Conservation (phyloP, 1,140 invertebrate species). For the Ooceraea biroi region DNA sequence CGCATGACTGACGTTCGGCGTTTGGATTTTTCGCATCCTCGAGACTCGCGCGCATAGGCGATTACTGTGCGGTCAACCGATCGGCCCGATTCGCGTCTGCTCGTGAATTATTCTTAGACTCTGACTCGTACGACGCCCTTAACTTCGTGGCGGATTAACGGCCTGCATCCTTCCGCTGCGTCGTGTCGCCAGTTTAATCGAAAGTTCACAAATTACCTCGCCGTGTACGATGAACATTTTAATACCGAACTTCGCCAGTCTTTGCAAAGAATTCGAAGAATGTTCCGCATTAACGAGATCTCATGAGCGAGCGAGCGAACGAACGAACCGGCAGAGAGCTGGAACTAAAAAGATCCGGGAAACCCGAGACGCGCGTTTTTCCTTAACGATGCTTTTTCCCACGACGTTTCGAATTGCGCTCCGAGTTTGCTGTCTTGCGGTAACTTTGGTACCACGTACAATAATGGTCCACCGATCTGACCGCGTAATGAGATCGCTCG, state of each 20-base stretch:
- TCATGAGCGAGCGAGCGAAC: background rate
- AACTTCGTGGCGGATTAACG: conserved; percentile 28
- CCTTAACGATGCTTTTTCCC: background rate
- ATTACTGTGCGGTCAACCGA: background rate
- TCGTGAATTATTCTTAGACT: conserved; percentile 37
- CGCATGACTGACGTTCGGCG: background rate
- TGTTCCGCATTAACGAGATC: conserved; percentile 28
- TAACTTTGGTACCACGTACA: conserved; percentile 11
- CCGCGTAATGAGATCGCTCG: conserved; percentile 9
- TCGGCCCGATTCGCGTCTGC: conserved; percentile 8
- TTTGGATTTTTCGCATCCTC: background rate
- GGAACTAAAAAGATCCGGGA: conserved; percentile 6
- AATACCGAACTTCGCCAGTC: conserved; percentile 32
- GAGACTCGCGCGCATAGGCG: background rate
- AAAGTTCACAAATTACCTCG: conserved; percentile 53
- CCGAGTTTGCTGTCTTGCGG: background rate
- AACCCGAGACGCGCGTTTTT: background rate
- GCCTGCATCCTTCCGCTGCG: background rate
- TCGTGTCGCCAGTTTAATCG: conserved; percentile 19
- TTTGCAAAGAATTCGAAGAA: conserved; percentile 39
- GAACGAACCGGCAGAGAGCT: too few relatives aligned
- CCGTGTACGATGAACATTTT: conserved; percentile 40
- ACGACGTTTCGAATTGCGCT: background rate
- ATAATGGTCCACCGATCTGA: conserved; percentile 6
- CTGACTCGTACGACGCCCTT: conserved; percentile 12